Evolutionary conservation across 2,888 invertebrate species (phyloP).

Genomic region (Erannis defoliaria): DNA sequence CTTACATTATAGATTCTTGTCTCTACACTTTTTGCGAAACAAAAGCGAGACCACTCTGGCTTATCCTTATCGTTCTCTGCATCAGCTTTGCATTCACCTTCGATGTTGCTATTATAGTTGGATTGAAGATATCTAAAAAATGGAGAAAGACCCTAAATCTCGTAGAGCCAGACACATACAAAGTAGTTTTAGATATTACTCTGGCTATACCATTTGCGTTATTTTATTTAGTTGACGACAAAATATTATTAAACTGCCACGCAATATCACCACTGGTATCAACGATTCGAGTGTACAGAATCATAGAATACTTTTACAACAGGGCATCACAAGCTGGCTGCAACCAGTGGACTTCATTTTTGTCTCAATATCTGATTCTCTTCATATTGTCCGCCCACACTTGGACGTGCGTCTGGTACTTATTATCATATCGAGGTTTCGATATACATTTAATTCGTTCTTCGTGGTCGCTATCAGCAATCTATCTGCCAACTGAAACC

Average conservation of each 20-base stretch:
- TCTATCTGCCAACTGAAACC: conserved; percentile 70
- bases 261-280: conserved; percentile 73
- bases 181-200: conserved; percentile 67
- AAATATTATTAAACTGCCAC: conserved; percentile 61
- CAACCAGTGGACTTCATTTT: conserved; percentile 81
- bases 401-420: conserved; percentile 80
- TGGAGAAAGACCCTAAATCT: conserved; percentile 81
- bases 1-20: conserved; percentile 73
- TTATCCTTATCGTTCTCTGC: conserved; percentile 64
- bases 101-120: conserved; percentile 71
- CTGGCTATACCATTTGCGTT: conserved; percentile 74
- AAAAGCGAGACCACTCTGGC: conserved; percentile 60
- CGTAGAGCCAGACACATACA: conserved; percentile 71
- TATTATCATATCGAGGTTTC: conserved; percentile 72
- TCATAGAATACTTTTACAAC: conserved; percentile 74
- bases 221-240: conserved; percentile 62
- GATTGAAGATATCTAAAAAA: conserved; percentile 73
- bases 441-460: conserved; percentile 66
- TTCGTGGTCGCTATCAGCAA: conserved; percentile 74
- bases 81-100: conserved; percentile 70
- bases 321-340: conserved; percentile 80
- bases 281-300: conserved; percentile 73
- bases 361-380: conserved; percentile 79
- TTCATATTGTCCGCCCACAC: conserved; percentile 78
- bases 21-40: conserved; percentile 70